phyloP scores from a whole-genome alignment of 2,888 invertebrate genomes.

The Cryptosula pallasiana region DNA sequence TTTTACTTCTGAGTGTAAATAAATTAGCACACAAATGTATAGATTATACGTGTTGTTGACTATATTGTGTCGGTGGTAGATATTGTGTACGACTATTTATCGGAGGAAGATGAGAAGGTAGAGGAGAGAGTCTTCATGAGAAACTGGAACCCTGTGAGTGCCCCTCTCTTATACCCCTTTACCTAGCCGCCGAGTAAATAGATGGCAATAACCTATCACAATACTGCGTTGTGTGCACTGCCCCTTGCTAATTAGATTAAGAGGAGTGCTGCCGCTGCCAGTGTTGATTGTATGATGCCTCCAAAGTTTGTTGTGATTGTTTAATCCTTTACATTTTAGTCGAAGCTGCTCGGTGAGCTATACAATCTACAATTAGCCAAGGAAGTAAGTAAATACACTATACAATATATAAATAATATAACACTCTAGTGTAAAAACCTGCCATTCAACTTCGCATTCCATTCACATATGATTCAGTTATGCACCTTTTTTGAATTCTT shows the following conservation, averaged over 20 bases:
- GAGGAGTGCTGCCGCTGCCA: no score
- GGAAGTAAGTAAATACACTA: constrained; percentile 45
- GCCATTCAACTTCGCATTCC: no score
- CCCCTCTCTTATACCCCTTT: background rate
- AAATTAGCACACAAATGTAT: background rate
- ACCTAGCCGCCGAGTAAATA: background rate
- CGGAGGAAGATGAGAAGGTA: constrained; percentile 28
- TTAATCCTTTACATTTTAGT: constrained; percentile 32
- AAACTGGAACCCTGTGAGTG: constrained; percentile 49
- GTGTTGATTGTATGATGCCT: no score
- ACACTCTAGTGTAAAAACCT: no score
- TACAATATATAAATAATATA: no score
- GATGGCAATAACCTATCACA: no score
- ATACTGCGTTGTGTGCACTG: no score
- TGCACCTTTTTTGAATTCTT: no score
- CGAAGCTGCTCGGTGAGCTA: constrained; percentile 38
- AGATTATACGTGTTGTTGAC: background rate
- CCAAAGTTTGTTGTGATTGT: background rate
- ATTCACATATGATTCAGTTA: no score
- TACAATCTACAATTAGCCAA: constrained; percentile 42
- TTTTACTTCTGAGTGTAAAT: background rate
- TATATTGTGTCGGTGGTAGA: background rate
- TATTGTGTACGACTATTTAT: background rate
- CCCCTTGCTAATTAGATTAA: no score
- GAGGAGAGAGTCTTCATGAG: constrained; percentile 39